Evolutionary conservation across 2,797 vertebrate species (phyloP).

Genomic region (Pseudochromis fuscus): DNA sequence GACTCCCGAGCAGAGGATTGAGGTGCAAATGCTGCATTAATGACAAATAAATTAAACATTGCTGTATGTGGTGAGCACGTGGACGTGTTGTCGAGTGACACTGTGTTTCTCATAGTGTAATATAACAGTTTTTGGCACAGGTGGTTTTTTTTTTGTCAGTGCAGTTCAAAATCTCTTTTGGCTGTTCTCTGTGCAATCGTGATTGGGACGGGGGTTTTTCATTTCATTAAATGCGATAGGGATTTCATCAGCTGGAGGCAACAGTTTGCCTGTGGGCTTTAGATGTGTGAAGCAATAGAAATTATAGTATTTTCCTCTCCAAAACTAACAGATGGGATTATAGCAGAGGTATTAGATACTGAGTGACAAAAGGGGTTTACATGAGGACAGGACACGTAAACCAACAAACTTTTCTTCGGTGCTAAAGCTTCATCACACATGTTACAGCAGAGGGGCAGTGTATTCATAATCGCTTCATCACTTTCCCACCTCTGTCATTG

Average conservation of each 20-base stretch:
- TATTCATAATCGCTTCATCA: slow-evolving; percentile 19
- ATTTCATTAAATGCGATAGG: slow-evolving; percentile 64
- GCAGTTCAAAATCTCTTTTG: slow-evolving; percentile 38
- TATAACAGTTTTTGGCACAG: slow-evolving; percentile 14
- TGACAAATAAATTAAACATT: slow-evolving; percentile 1
- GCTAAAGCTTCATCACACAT: slow-evolving; percentile 23
- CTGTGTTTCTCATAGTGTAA: neutral
- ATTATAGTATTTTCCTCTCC: slow-evolving; percentile 31
- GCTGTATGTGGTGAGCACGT: too few relatives aligned
- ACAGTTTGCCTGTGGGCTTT: slow-evolving; percentile 44
- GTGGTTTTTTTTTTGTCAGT: slow-evolving; percentile 44
- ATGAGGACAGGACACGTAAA: slow-evolving; percentile 29
- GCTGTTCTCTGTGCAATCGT: slow-evolving; percentile 36
- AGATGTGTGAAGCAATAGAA: slow-evolving; percentile 44
- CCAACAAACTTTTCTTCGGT: slow-evolving; percentile 9
- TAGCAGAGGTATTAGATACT: slow-evolving; percentile 23
- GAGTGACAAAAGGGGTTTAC: slow-evolving; percentile 47
- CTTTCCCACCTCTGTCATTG: slow-evolving; percentile 42
- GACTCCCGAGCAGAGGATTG: neutral
- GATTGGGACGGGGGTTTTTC: slow-evolving; percentile 51
- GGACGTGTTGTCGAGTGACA: neutral
- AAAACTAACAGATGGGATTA: slow-evolving; percentile 60
- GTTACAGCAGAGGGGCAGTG: slow-evolving; percentile 10
- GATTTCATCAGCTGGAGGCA: slow-evolving; percentile 68
- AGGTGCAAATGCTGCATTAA: neutral